Percentiles rank a stretch among this genome's conserved stretches.
phyloP scores from a whole-genome alignment of 2,888 invertebrate species.

The Rhamnusium bicolor region DNA sequence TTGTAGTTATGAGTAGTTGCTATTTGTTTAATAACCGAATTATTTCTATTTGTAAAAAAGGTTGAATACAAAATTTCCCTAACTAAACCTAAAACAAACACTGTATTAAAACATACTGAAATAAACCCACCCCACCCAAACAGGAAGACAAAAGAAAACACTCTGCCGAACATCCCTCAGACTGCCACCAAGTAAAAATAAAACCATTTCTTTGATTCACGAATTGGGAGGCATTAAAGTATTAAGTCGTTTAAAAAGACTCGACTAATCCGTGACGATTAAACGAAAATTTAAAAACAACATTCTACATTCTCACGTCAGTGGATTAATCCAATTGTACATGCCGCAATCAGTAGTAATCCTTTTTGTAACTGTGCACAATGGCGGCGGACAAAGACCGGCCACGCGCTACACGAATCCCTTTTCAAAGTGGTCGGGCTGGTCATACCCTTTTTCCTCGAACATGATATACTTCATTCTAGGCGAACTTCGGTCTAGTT shows the following conservation, averaged over 20 bases:
- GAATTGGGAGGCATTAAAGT: conserved; percentile 12
- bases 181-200: neutral
- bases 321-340: conserved; percentile 47
- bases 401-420: conserved; percentile 6
- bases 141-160: neutral
- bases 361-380: conserved; percentile 49
- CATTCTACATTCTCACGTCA: conserved; percentile 17
- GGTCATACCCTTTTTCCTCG: neutral
- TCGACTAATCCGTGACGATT: conserved; percentile 1
- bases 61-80: too few species aligned
- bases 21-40: too few species aligned
- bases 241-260: conserved; percentile 11
- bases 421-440: neutral
- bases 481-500: neutral
- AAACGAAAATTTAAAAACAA: conserved; percentile 27
- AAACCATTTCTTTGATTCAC: conserved; percentile 5
- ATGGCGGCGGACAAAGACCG: conserved; percentile 29
- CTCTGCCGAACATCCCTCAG: neutral
- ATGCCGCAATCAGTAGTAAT: conserved; percentile 50
- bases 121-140: too few species aligned
- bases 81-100: too few species aligned
- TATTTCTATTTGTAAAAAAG: too few species aligned
- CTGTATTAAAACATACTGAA: too few species aligned
- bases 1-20: too few species aligned
- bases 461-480: neutral